A percentile compares a stretch with the other conserved stretches of the same genome.
These are phyloP conservation scores for Motacilla alba DNA, from an alignment of 2,113 vertebrate genomes.

Conservation along the genomic window DNA sequence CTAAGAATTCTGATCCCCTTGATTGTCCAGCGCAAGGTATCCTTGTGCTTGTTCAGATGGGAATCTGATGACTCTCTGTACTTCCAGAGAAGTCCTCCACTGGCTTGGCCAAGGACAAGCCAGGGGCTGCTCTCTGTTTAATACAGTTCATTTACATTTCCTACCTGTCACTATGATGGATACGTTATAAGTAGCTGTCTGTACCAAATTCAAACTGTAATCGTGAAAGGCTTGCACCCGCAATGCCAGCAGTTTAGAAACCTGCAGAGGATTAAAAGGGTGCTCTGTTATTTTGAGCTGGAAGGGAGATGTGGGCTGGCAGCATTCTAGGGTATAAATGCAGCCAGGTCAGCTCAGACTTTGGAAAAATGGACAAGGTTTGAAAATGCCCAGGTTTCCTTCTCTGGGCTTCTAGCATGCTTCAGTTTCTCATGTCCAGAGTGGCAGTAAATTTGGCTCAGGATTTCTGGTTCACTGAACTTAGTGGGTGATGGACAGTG, in stretches of 20 bases:
- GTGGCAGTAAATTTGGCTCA: not conserved
- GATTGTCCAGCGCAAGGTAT: not conserved
- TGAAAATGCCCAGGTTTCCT: not conserved
- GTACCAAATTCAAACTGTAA: not conserved
- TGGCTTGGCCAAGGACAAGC: not conserved
- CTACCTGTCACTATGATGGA: not conserved
- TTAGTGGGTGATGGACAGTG: not conserved
- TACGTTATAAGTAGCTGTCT: not conserved
- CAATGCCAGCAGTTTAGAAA: not conserved
- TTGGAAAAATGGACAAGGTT: not conserved
- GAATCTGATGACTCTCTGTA: not conserved
- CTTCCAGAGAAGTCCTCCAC: not conserved
- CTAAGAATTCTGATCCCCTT: not conserved
- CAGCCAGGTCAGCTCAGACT: not conserved
- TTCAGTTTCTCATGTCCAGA: not conserved
- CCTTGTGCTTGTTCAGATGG: not conserved
- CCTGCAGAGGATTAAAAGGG: not conserved
- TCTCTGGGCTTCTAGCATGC: not conserved
- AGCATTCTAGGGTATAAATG: not conserved
- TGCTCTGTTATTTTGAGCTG: not conserved
- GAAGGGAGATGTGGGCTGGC: not conserved
- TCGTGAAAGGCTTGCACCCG: not conserved
- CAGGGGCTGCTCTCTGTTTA: not conserved
- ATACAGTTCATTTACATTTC: not conserved
- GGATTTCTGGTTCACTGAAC: not conserved